phyloP scores from a whole-genome alignment of 2,888 invertebrate species.

The Lasiommata megera region DNA sequence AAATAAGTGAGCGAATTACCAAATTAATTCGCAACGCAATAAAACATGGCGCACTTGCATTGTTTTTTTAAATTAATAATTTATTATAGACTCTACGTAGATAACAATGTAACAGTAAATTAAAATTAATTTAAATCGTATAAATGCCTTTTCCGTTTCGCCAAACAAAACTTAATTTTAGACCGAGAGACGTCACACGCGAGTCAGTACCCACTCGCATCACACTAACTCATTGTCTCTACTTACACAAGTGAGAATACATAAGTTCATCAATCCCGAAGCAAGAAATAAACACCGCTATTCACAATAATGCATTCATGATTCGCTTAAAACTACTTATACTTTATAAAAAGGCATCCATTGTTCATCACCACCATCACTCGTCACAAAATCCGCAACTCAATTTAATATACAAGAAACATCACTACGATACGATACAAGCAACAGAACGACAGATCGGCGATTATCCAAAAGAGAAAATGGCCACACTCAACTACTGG shows the following conservation, averaged over 20 bases:
- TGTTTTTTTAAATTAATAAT: constrained; percentile 66
- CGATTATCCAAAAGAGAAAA: constrained; percentile 61
- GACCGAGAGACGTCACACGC: constrained; percentile 39
- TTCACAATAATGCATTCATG: constrained; percentile 67
- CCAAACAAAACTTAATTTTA: constrained; percentile 59
- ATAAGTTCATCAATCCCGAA: constrained; percentile 55
- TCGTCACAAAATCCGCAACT: constrained; percentile 59
- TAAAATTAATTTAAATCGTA: constrained; percentile 63
- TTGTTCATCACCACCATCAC: constrained; percentile 61
- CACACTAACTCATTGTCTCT: constrained; percentile 46
- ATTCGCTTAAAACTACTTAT: constrained; percentile 72
- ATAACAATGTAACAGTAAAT: constrained; percentile 73
- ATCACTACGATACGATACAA: constrained; percentile 68
- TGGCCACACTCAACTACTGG: constrained; percentile 59
- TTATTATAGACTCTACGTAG: constrained; percentile 74
- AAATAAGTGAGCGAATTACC: constrained; percentile 17
- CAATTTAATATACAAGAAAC: constrained; percentile 55
- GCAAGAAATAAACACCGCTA: constrained; percentile 58
- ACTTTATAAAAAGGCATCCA: constrained; percentile 75
- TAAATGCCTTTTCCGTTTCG: constrained; percentile 71
- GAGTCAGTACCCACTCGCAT: constrained; percentile 46
- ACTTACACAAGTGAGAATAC: constrained; percentile 49
- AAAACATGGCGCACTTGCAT: constrained; percentile 27
- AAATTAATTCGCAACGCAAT: constrained; percentile 20
- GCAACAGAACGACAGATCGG: constrained; percentile 60